phyloP scores from a whole-genome alignment of 1,140 invertebrate species.

The Pseudomyrmex dendroicus region DNA sequence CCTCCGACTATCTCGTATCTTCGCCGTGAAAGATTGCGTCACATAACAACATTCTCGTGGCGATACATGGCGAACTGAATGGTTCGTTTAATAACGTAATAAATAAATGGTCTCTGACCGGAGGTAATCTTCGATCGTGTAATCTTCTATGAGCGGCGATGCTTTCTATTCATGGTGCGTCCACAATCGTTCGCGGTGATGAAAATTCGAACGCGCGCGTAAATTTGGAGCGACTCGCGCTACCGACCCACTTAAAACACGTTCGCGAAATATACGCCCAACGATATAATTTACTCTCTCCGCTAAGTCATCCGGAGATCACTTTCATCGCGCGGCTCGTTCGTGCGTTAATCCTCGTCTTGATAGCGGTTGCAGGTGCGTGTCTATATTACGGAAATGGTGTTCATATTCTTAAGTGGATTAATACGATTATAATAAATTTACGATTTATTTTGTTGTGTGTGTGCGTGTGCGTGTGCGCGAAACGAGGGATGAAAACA shows the following conservation, averaged over 20 bases:
- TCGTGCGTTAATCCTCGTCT: conserved; percentile 17
- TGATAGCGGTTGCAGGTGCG: background rate
- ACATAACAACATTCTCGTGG: background rate
- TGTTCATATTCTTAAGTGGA: conserved; percentile 21
- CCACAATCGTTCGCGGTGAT: conserved; percentile 37
- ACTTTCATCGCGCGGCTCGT: conserved; percentile 10
- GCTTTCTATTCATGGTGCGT: conserved; percentile 13
- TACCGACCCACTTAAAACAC: conserved; percentile 50
- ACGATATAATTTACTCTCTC: conserved; percentile 64
- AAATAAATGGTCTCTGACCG: no score
- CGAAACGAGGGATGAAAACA: no score
- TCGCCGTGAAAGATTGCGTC: background rate
- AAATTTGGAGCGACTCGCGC: conserved; percentile 56
- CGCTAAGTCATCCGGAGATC: conserved; percentile 40
- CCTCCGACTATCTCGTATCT: background rate
- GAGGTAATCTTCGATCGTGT: no score
- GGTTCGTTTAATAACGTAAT: background rate
- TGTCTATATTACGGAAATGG: background rate
- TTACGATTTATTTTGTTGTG: no score
- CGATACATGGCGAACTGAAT: background rate
- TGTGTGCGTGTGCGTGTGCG: no score
- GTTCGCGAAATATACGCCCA: conserved; percentile 61
- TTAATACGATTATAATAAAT: background rate
- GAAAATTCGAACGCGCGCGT: conserved; percentile 63
- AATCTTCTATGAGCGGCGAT: no score